Evolutionary conservation across 1,140 invertebrate species (phyloP), one percentile per base, ranked within the genome.

Genomic region (Leptoteleia sp.): DNA sequence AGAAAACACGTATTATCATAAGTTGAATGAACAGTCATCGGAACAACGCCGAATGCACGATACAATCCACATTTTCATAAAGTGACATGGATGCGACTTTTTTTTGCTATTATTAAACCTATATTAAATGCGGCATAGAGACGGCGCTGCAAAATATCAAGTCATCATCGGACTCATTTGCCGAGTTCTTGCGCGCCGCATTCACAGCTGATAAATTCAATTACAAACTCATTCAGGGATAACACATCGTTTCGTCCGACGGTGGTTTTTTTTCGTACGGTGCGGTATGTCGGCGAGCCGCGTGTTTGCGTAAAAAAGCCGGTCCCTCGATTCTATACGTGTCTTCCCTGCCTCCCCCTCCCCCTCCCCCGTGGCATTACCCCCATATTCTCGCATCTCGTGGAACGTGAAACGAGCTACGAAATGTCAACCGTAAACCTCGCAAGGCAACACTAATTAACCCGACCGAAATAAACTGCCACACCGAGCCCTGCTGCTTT

Each of bases 361-460:
- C 35, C 64, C 70, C 67, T n/a, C n/a, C n/a, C n/a, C n/a, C n/a
- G n/a, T n/a, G n/a, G 22, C 47, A 0, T 54, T 19, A 8, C 33
- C 59, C 71, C 71, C 67, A 54, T 78, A 76, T 68, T 59, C 68
- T 48, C 71, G 76, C 72, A 52, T 78, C 68, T 68, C 64, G 19
- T 71, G 75, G 72, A 80, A 81, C 76, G 64, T 81, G 76, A 79
- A 84, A 85, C 82, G 83, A 87, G 82, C 86, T 84, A 86, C 85
- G 84, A 89, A 88, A 89, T 89, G 87, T 88, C 88, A 89, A 89
- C 86, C 84, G 85, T 89, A 88, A 89, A 88, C 87, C 88, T 89
- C 86, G 85, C 86, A 84, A 88, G 86, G 82, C 87, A 88, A 85
- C 88, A 85, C 86, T 89, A 89, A 89, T 89, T 90, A 89, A 89